A percentile compares a stretch with the other conserved stretches of the same genome.
phyloP scores from a whole-genome alignment of 2,797 vertebrate species.

The Octomys mimax region DNA sequence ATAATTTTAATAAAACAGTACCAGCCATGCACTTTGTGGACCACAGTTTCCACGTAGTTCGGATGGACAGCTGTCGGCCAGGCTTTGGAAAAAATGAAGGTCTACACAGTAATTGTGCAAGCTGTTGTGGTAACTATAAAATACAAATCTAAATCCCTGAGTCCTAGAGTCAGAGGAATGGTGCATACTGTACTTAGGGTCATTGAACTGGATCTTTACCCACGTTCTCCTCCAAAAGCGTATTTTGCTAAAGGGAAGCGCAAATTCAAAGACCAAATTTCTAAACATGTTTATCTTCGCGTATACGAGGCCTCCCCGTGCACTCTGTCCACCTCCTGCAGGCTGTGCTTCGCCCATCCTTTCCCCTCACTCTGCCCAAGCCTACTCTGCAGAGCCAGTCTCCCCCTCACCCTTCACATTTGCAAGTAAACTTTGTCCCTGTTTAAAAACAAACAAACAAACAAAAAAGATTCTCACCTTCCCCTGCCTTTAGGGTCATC shows the following conservation, averaged over 20 bases:
- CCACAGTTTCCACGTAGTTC: constrained; percentile 86
- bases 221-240: neutral
- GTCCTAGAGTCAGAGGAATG: constrained; percentile 10
- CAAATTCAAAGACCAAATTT: constrained; percentile 49
- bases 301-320: neutral
- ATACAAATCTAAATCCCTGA: neutral
- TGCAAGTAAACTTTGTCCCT: neutral
- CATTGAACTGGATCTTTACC: constrained; percentile 16
- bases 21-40: constrained; percentile 87
- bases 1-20: constrained; percentile 1
- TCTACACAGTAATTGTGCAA: constrained; percentile 85
- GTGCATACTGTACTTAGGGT: constrained; percentile 33
- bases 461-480: neutral
- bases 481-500: constrained; percentile 39
- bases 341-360: neutral
- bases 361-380: neutral
- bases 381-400: neutral
- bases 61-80: constrained; percentile 87
- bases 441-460: neutral
- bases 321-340: neutral
- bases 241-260: constrained; percentile 38
- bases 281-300: constrained; percentile 40
- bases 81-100: constrained; percentile 88
- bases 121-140: constrained; percentile 88
- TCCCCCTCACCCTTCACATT: neutral